A percentile compares a stretch with the other conserved stretches of the same genome.
phyloP scores from a whole-genome alignment of 2,113 vertebrate genomes.

The Pteropus alecto region DNA sequence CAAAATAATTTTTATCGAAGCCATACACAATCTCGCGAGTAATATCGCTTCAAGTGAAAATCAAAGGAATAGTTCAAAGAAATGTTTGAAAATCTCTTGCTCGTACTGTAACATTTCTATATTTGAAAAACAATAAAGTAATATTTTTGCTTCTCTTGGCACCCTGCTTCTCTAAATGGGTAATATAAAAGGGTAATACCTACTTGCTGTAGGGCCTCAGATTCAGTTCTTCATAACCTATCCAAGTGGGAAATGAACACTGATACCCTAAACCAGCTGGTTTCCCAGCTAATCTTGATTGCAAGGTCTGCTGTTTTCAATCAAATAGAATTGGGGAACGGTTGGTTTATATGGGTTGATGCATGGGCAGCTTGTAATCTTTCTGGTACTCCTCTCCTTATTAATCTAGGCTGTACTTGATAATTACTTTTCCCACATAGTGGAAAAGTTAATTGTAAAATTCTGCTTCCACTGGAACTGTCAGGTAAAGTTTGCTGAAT shows the following conservation, averaged over 20 bases:
- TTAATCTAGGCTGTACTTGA: not conserved
- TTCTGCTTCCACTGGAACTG: conserved; percentile 14
- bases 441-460: conserved; percentile 19
- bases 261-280: not conserved
- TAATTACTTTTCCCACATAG: not conserved
- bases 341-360: not conserved
- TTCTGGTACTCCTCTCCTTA: not conserved
- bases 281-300: not conserved
- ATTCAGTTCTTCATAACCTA: not conserved
- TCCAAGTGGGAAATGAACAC: not conserved
- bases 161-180: not conserved
- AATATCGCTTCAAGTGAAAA: not conserved
- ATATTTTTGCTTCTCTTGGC: not conserved
- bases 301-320: not conserved
- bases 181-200: not conserved
- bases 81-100: not conserved
- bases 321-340: not conserved
- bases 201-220: not conserved
- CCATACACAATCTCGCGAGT: not conserved
- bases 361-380: not conserved
- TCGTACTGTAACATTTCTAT: not conserved
- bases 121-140: not conserved
- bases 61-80: not conserved
- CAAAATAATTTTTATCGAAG: not conserved
- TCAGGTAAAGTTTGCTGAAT: not conserved